Evolutionary conservation across 2,797 vertebrate species (phyloP).

Genomic region (Lates japonicus): DNA sequence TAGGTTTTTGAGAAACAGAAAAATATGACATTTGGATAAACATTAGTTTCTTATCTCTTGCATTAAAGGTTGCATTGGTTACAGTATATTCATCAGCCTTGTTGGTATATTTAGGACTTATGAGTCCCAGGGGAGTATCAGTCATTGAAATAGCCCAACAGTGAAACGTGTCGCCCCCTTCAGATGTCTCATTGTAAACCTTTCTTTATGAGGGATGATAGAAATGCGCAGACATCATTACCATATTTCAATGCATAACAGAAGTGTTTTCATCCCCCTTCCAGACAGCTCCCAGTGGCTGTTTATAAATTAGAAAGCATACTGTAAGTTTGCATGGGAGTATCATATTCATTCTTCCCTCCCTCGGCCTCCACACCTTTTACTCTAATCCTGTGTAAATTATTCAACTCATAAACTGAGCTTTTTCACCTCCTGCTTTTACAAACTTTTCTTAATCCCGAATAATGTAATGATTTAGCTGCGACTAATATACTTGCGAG

Average conservation of each 20-base stretch:
- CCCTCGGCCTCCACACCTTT: conserved; percentile 49
- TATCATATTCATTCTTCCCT: conserved; percentile 55
- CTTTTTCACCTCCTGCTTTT: conserved; percentile 41
- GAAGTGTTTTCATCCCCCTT: conserved; percentile 49
- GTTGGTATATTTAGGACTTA: conserved; percentile 72
- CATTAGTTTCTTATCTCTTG: conserved; percentile 40
- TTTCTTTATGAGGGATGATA: conserved; percentile 68
- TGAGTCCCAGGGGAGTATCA: conserved; percentile 69
- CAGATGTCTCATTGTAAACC: conserved; percentile 66
- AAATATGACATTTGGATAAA: conserved; percentile 19
- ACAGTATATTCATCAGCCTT: conserved; percentile 59
- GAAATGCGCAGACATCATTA: conserved; percentile 63
- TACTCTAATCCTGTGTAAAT: conserved; percentile 57
- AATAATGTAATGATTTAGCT: conserved; percentile 34
- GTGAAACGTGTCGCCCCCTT: conserved; percentile 68
- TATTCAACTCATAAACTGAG: conserved; percentile 59
- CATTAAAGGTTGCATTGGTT: conserved; percentile 49
- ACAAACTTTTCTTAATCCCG: conserved; percentile 33
- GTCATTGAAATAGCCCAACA: conserved; percentile 70
- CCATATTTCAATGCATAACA: conserved; percentile 66
- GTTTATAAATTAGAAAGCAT: conserved; percentile 63
- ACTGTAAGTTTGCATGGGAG: conserved; percentile 55
- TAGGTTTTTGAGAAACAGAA: not conserved
- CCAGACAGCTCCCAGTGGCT: conserved; percentile 52
- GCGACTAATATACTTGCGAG: conserved; percentile 22